Conservation (phyloP, 2,888 invertebrate species). For the Molanna angustata region DNA sequence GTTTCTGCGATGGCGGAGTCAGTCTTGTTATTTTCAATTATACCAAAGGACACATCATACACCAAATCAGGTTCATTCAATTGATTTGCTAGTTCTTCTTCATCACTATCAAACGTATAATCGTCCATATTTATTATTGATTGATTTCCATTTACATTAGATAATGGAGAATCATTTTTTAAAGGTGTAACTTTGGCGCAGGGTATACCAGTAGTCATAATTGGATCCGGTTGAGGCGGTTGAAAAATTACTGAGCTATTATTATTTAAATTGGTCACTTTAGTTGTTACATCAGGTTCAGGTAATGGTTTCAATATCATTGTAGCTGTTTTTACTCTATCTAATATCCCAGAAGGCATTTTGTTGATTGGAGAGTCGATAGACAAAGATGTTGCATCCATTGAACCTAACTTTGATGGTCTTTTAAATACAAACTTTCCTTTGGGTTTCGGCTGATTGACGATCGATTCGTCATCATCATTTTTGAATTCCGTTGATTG, state of each 20-base stretch:
- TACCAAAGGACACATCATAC: slow-evolving; percentile 16
- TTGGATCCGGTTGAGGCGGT: slow-evolving; percentile 43
- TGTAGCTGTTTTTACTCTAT: slow-evolving; percentile 44
- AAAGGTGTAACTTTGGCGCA: slow-evolving; percentile 39
- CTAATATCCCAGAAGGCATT: slow-evolving; percentile 44
- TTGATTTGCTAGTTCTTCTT: slow-evolving; percentile 10
- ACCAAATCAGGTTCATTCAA: slow-evolving; percentile 19
- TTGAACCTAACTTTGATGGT: slow-evolving; percentile 41
- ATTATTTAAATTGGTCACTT: slow-evolving; percentile 28
- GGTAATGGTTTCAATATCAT: slow-evolving; percentile 44
- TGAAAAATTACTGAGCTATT: slow-evolving; percentile 50
- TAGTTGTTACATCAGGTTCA: slow-evolving; percentile 34
- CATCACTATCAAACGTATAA: slow-evolving; percentile 19
- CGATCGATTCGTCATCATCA: too few relatives aligned
- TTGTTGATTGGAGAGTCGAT: slow-evolving; percentile 37
- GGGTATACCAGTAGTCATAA: slow-evolving; percentile 39
- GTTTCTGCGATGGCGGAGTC: background rate
- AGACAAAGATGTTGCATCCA: slow-evolving; percentile 36
- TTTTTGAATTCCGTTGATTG: too few relatives aligned
- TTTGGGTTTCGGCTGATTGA: slow-evolving; percentile 43
- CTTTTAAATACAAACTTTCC: slow-evolving; percentile 50
- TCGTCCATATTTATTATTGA: slow-evolving; percentile 7
- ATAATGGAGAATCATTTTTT: slow-evolving; percentile 24
- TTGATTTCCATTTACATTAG: background rate
- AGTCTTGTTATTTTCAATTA: background rate